phyloP scores from a whole-genome alignment of 2,113 vertebrate species.

The Lasiurus borealis region DNA sequence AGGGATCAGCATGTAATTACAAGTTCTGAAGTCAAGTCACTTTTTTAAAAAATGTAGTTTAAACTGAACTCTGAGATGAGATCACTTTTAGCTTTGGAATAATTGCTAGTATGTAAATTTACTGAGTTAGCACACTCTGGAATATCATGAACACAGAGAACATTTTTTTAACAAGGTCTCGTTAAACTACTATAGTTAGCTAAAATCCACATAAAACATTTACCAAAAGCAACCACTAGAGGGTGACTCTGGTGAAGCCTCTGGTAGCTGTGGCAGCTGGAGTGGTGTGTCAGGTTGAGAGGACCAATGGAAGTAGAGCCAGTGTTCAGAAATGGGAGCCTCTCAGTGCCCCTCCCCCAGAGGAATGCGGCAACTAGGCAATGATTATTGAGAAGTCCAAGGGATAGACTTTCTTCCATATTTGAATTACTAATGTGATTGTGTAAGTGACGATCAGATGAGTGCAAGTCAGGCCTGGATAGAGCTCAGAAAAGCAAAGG shows the following conservation, averaged over 20 bases:
- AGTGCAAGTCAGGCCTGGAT: not conserved
- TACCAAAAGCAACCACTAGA: not conserved
- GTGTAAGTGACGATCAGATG: not conserved
- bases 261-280: not conserved
- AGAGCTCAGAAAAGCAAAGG: not conserved
- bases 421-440: not conserved
- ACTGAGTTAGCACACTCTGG: not conserved
- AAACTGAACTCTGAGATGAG: not conserved
- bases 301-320: too few relatives aligned
- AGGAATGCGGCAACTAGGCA: not conserved
- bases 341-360: not conserved
- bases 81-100: not conserved
- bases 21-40: not conserved
- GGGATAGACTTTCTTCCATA: not conserved
- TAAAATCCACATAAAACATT: not conserved
- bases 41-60: not conserved
- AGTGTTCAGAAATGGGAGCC: not conserved
- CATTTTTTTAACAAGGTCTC: not conserved
- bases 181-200: not conserved
- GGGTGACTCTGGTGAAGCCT: not conserved
- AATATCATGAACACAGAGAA: not conserved
- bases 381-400: not conserved
- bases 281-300: fast-evolving
- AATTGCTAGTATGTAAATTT: conserved; percentile 13
- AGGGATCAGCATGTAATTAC: not conserved